Evolutionary conservation across 2,113 vertebrate species (phyloP), one percentile per base, ranked within the genome.

Genomic region (Donacobius atricapilla): DNA sequence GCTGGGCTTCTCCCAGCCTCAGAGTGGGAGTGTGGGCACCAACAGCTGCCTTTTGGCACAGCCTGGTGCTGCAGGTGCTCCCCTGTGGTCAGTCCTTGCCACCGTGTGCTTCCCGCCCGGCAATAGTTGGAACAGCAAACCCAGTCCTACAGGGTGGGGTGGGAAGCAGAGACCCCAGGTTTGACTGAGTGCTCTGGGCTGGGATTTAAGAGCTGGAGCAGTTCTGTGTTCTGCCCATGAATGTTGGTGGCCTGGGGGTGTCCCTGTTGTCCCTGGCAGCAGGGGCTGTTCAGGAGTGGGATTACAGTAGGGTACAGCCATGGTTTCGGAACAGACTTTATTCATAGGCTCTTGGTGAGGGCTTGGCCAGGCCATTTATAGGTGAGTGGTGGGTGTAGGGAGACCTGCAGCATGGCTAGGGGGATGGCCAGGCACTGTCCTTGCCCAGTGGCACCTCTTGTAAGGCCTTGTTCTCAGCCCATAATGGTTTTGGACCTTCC

Each of bases 41-140:
- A 30, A 28, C 21, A 44, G 50, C 37, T 73, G 47, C 45, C 31
- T 1, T 2, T 20, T 61, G 58, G 31, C 23, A 28, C 30, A 39
- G 37, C 42, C 12, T 35, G 15, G 16, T 82, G 39, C 33, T 53
- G 27, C 54, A 16, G 83, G 11, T 56, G 22, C 24, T 89, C 37
- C 27, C 35, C 8, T 37, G 56, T 23, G 7, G 11, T 25, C 5
- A 13, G 11, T 60, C 42, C 30, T 30, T 22, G 4, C 14, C 44
- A 30, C 1, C 2, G 6, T 7, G 8, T 0, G 0, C 50, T 72
- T 39, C 31, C 6, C 21, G 60, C 37, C 50, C 0, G 0, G 30
- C 30, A 58, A 3, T 2, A 1, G 9, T 35, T 27, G 23, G 57
- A 72, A 40, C 13, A 45, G 48, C 0, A 4, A 53, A 15, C 7